Evolutionary conservation across 1,140 invertebrate genomes (phyloP), one percentile per base, ranked within the genome.

Genomic region (Oryctes rhinoceros): DNA sequence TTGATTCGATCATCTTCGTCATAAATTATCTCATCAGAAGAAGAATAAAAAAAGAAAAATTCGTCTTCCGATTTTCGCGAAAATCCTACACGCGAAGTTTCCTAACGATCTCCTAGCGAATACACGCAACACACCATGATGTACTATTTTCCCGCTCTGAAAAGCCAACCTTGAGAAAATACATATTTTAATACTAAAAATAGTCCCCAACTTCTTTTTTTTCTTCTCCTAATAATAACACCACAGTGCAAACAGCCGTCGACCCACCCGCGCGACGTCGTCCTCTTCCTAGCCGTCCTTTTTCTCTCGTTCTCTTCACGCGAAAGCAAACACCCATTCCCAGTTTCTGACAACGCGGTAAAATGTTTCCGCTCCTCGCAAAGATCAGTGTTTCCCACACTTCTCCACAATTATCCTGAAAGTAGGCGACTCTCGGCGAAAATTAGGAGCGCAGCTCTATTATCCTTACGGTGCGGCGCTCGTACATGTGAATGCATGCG

Each of bases 181-280:
- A 59, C 53, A 59, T 18, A 59, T 59, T 59, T 59, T 59, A 59
- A 59, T 59, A 59, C 53, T 59, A 59, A 59, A 59, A 59, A 59
- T 59, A 59, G 53, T 59, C 53, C 15, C n/a, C 53, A 20, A 7
- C 9, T 44, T 44, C 39, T 44, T 44, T 3, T 4, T 44, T 44
- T 4, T 44, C 3, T 10, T 10, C 9, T 10, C 39, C 39, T 15
- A 7, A 13, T 59, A 59, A 59, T 59, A 59, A 59, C 53, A 18
- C 53, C 53, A 18, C 53, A 59, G 53, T 7, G 53, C 53, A 59
- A 59, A 59, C 18, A 59, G 15, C 53, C n/a, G 53, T 59, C 53
- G n/a, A 59, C 53, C 53, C 53, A 59, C 53, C 6, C 53, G 5
- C 15, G 53, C 15, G 53, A n/a, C 53, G 53, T 18, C 53, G 53